Evolutionary conservation across 2,888 invertebrate genomes (phyloP).

Genomic region (Erebia ligea): DNA sequence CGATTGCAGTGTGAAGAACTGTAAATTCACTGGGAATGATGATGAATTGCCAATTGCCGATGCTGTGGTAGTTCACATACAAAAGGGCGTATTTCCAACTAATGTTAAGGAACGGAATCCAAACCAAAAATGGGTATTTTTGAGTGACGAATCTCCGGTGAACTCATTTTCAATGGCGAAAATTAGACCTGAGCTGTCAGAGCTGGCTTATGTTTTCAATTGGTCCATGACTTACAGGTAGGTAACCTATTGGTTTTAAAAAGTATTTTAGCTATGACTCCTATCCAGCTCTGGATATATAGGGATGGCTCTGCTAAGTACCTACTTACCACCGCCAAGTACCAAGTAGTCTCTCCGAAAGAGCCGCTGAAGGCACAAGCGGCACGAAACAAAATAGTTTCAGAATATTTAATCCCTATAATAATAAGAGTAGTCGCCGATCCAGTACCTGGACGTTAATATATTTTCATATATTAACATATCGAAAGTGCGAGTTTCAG

Average conservation of each 20-base stretch:
- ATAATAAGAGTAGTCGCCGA: no score
- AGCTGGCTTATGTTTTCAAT: slow-evolving; percentile 85
- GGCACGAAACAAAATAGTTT: no score
- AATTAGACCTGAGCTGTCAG: slow-evolving; percentile 54
- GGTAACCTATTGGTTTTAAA: slow-evolving; percentile 2
- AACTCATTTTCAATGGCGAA: slow-evolving; percentile 79
- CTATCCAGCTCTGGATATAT: no score
- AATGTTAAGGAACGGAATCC: slow-evolving; percentile 51
- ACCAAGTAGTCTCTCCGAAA: no score
- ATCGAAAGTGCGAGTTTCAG: no score
- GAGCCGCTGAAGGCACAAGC: no score
- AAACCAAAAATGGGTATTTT: slow-evolving; percentile 87
- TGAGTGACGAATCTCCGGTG: slow-evolving; percentile 87
- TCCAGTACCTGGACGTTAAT: no score
- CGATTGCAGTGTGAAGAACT: slow-evolving; percentile 85
- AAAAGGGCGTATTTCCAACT: slow-evolving; percentile 60
- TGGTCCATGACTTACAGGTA: slow-evolving; percentile 88
- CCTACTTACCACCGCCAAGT: no score
- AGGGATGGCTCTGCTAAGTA: no score
- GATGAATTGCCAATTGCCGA: slow-evolving; percentile 78
- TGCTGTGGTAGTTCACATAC: slow-evolving; percentile 84
- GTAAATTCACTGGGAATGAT: slow-evolving; percentile 82
- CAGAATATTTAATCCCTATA: no score
- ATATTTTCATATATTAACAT: no score
- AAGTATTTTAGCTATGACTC: not conserved